phyloP scores from a whole-genome alignment of 1,140 invertebrate species.

The Camponotus floridanus region DNA sequence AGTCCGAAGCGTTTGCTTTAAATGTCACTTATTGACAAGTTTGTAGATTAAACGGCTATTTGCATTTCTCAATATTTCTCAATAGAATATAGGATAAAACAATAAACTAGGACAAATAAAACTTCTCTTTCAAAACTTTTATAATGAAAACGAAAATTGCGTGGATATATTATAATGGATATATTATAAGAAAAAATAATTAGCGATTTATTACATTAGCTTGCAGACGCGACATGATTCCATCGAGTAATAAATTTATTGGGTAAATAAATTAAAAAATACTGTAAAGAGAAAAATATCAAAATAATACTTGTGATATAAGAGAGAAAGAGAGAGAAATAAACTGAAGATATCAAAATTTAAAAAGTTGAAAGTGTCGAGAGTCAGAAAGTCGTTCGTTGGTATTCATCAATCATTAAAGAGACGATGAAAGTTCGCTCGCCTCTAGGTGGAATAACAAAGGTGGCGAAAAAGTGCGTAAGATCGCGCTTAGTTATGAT shows the following conservation, averaged over 20 bases:
- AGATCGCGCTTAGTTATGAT: constrained; percentile 11
- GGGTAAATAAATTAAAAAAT: neutral
- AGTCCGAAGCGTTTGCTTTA: constrained; percentile 1
- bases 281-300: neutral
- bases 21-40: constrained; percentile 5
- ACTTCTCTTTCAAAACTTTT: neutral
- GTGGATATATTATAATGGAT: neutral
- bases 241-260: neutral
- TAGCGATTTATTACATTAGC: neutral
- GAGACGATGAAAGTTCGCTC: neutral
- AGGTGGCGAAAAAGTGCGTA: constrained; percentile 8
- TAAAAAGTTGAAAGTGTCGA: neutral
- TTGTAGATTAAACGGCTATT: neutral
- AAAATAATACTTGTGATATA: neutral
- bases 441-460: neutral
- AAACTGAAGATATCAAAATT: neutral
- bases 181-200: constrained; percentile 2
- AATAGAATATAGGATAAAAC: neutral
- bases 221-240: neutral
- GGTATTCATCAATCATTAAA: neutral
- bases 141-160: constrained; percentile 3
- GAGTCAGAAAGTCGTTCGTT: neutral
- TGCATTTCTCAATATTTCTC: neutral
- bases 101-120: neutral
- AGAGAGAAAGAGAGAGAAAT: no score